Evolutionary conservation across 2,888 invertebrate genomes (phyloP).

Genomic region (Physocephala rufipes): DNA sequence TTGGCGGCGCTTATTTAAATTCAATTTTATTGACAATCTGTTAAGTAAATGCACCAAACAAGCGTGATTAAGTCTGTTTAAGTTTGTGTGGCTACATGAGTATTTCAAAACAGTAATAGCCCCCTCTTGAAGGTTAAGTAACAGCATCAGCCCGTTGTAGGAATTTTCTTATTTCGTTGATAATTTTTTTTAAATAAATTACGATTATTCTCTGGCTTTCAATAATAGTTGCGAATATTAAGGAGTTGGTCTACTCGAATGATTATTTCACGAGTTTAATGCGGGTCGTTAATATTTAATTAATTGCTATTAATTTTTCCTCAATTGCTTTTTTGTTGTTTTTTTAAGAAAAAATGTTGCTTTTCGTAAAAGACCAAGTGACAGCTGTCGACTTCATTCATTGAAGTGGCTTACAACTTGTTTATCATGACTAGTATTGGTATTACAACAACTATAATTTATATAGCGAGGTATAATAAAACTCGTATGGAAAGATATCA

Average conservation of each 20-base stretch:
- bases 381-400: conserved; percentile 28
- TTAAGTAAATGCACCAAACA: background rate
- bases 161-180: background rate
- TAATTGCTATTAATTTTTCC: no score
- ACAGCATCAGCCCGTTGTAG: background rate
- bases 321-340: no score
- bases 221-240: background rate
- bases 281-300: no score
- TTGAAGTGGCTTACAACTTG: conserved; percentile 7
- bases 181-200: background rate
- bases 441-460: background rate
- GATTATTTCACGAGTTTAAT: background rate
- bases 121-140: conserved; percentile 7
- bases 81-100: background rate
- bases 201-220: background rate
- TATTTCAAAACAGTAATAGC: background rate
- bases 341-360: background rate
- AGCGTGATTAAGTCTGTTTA: background rate
- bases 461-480: background rate
- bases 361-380: conserved; percentile 6
- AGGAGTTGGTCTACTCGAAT: no score
- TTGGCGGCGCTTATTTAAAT: background rate
- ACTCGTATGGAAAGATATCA: background rate
- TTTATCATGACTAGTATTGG: background rate
- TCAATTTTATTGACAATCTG: conserved; percentile 10